phyloP scores from a whole-genome alignment of 2,888 invertebrate species.

The Latrodectus elegans region DNA sequence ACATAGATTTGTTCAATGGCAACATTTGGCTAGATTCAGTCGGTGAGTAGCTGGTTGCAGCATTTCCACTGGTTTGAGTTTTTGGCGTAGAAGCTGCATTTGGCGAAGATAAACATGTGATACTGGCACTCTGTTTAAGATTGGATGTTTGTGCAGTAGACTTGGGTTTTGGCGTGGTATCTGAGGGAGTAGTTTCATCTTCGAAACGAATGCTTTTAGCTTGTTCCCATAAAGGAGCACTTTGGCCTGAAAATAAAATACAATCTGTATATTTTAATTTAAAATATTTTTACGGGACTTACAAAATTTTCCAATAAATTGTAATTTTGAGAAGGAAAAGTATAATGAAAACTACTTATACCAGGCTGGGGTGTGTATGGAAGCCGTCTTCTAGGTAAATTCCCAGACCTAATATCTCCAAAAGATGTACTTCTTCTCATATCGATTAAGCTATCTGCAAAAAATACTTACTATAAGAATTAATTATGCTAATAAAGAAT shows the following conservation, averaged over 20 bases:
- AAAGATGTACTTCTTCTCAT: slow-evolving; percentile 64
- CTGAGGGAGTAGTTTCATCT: slow-evolving; percentile 8
- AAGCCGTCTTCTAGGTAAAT: slow-evolving; percentile 44
- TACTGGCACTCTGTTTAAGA: slow-evolving; percentile 69
- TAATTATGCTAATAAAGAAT: too few species aligned
- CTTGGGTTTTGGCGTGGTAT: not conserved
- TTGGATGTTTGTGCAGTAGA: slow-evolving; percentile 10
- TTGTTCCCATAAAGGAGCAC: slow-evolving; percentile 68
- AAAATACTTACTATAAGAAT: not conserved
- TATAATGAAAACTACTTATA: slow-evolving; percentile 14
- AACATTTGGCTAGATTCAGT: slow-evolving; percentile 10
- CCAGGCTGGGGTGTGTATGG: slow-evolving; percentile 62
- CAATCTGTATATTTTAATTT: too few species aligned
- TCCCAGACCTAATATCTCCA: slow-evolving; percentile 53
- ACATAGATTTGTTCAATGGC: slow-evolving; percentile 61
- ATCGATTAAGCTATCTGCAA: slow-evolving; percentile 48
- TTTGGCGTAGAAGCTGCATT: not conserved
- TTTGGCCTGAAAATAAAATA: slow-evolving; percentile 6
- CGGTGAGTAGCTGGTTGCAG: not conserved
- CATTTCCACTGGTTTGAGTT: not conserved
- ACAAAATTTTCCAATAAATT: not conserved
- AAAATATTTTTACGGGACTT: not conserved
- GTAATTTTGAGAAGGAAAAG: not conserved
- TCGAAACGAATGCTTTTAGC: slow-evolving; percentile 62
- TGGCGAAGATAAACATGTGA: slow-evolving; percentile 42